Percentiles rank a stretch among this genome's conserved stretches.
phyloP scores from a whole-genome alignment of 2,797 vertebrate genomes.

The Rachycentron canadum region DNA sequence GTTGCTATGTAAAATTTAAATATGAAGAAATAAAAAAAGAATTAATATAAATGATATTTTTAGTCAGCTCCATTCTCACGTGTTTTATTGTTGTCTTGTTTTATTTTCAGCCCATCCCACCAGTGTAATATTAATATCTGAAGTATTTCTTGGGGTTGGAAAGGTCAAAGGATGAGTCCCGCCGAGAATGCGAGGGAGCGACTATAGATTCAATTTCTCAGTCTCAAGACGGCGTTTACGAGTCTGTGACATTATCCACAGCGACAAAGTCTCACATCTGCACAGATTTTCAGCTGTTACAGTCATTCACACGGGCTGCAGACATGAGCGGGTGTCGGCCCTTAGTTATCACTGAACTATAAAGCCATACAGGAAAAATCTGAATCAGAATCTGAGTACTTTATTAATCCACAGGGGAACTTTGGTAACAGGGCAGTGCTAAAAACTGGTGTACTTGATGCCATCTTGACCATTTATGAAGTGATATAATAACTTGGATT shows the following conservation, averaged over 20 bases:
- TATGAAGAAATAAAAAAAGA: background rate
- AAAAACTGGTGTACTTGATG: background rate
- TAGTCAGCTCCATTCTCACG: background rate
- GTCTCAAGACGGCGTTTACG: slow-evolving; percentile 66
- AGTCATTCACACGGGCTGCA: slow-evolving; percentile 64
- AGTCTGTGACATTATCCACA: slow-evolving; percentile 75
- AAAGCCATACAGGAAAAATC: slow-evolving; percentile 36
- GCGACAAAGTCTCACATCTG: slow-evolving; percentile 77
- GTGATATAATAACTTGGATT: slow-evolving; percentile 7
- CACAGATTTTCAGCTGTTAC: slow-evolving; percentile 76
- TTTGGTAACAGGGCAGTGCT: slow-evolving; percentile 1
- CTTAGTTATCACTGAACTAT: slow-evolving; percentile 59
- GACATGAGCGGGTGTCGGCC: slow-evolving; percentile 35
- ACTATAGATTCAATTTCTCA: slow-evolving; percentile 67
- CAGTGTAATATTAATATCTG: slow-evolving; percentile 15
- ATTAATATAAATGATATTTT: background rate
- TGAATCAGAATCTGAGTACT: too few relatives aligned
- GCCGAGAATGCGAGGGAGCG: slow-evolving; percentile 59
- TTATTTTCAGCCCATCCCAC: background rate
- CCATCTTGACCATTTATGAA: slow-evolving; percentile 8
- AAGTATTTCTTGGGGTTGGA: slow-evolving; percentile 37
- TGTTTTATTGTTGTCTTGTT: background rate
- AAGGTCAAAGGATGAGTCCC: slow-evolving; percentile 59
- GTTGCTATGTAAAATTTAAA: background rate
- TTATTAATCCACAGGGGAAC: too few relatives aligned